Evolutionary conservation across 2,797 vertebrate genomes (phyloP).

Genomic region (Aphelocoma californica): DNA sequence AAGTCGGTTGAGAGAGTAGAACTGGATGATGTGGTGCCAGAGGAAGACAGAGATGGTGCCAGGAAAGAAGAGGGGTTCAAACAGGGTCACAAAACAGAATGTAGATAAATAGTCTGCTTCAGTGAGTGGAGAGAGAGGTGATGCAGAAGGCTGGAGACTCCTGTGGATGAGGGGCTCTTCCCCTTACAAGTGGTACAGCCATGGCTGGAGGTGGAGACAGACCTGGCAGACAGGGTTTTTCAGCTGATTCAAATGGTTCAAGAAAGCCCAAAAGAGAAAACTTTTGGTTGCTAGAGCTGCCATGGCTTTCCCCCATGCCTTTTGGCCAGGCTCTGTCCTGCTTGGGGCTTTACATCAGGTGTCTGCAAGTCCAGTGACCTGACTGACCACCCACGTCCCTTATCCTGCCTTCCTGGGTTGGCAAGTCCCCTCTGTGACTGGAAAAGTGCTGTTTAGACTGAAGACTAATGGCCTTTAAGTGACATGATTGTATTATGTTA

Average conservation of each 20-base stretch:
- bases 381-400: not conserved
- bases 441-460: constrained; percentile 42
- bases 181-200: not conserved
- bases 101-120: not conserved
- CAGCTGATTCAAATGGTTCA: not conserved
- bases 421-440: constrained; percentile 3
- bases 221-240: not conserved
- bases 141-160: not conserved
- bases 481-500: constrained; percentile 63
- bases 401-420: not conserved
- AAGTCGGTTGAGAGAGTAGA: not conserved
- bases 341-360: not conserved
- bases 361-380: not conserved
- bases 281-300: not conserved
- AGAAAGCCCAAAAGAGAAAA: not conserved
- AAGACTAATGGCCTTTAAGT: constrained; percentile 65
- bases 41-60: not conserved
- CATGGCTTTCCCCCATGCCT: fast-evolving
- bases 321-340: not conserved
- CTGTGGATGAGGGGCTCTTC: not conserved
- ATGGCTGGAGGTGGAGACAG: not conserved
- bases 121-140: not conserved
- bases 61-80: not conserved
- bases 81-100: not conserved
- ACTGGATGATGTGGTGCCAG: not conserved